Percentiles rank a stretch among this genome's conserved stretches.
Evolutionary conservation across 2,113 vertebrate species (phyloP).

Genomic region (Actenoides hombroni): DNA sequence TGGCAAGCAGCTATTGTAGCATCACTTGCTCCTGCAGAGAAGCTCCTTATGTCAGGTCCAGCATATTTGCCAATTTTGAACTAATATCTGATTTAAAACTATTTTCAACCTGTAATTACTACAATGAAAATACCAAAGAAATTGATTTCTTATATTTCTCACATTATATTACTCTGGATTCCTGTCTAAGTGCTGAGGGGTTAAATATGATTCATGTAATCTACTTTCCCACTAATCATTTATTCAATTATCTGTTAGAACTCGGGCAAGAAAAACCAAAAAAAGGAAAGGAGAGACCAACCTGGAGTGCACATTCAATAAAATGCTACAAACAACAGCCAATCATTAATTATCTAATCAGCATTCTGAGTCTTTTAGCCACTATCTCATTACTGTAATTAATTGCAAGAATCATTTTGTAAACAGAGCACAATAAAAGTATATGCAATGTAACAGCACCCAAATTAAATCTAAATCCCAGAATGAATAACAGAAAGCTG

Average conservation of each 20-base stretch:
- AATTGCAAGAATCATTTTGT: conserved; percentile 51
- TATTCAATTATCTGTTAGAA: conserved; percentile 66
- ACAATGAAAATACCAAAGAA: conserved; percentile 49
- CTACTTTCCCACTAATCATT: conserved; percentile 55
- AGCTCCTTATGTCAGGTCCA: neutral
- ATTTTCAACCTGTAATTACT: conserved; percentile 54
- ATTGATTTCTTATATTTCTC: conserved; percentile 32
- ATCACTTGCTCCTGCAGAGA: neutral
- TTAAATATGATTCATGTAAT: conserved; percentile 67
- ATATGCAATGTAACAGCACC: conserved; percentile 41
- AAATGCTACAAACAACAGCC: conserved; percentile 7
- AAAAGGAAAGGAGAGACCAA: conserved; percentile 33
- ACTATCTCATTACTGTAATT: conserved; percentile 57
- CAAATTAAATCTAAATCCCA: conserved; percentile 68
- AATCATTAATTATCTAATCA: conserved; percentile 65
- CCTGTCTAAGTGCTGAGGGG: conserved; percentile 15
- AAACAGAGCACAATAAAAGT: conserved; percentile 58
- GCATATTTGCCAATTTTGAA: conserved; percentile 8
- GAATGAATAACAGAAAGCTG: conserved; percentile 49
- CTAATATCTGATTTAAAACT: conserved; percentile 31
- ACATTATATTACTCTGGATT: conserved; percentile 21
- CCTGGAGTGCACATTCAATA: conserved; percentile 1
- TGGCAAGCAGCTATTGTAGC: neutral
- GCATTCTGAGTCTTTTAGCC: conserved; percentile 28
- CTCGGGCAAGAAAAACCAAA: conserved; percentile 30